phyloP scores from a whole-genome alignment of 1,140 invertebrate genomes.

The Nomia melanderi region DNA sequence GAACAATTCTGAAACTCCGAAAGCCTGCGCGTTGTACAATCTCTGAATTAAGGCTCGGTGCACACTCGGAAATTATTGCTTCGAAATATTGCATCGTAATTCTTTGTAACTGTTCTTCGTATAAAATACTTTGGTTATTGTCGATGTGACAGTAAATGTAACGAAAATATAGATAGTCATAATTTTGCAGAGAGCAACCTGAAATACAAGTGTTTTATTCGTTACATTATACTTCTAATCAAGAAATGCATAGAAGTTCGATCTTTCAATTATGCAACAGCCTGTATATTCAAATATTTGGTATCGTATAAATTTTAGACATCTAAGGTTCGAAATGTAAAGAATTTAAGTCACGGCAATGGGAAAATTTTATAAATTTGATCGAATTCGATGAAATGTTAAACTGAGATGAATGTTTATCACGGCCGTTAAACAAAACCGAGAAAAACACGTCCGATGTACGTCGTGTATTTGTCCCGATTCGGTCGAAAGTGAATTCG shows the following conservation, averaged over 20 bases:
- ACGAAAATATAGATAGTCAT: background rate
- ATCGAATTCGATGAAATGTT: too few relatives aligned
- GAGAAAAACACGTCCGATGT: background rate
- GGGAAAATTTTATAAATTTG: too few relatives aligned
- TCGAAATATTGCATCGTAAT: background rate
- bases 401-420: background rate
- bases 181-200: too few relatives aligned
- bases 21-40: too few relatives aligned
- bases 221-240: background rate
- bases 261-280: background rate
- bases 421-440: background rate
- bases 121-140: too few relatives aligned
- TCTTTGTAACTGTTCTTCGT: too few relatives aligned
- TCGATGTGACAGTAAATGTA: too few relatives aligned
- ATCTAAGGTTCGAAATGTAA: too few relatives aligned
- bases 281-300: background rate
- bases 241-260: background rate
- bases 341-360: too few relatives aligned
- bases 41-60: too few relatives aligned
- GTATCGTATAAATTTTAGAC: too few relatives aligned
- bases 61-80: background rate
- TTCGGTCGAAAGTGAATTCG: conserved; percentile 13
- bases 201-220: too few relatives aligned
- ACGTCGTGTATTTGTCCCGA: background rate
- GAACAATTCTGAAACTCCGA: background rate